phyloP scores from a whole-genome alignment of 2,888 invertebrate species.

The Napeogenes inachia region DNA sequence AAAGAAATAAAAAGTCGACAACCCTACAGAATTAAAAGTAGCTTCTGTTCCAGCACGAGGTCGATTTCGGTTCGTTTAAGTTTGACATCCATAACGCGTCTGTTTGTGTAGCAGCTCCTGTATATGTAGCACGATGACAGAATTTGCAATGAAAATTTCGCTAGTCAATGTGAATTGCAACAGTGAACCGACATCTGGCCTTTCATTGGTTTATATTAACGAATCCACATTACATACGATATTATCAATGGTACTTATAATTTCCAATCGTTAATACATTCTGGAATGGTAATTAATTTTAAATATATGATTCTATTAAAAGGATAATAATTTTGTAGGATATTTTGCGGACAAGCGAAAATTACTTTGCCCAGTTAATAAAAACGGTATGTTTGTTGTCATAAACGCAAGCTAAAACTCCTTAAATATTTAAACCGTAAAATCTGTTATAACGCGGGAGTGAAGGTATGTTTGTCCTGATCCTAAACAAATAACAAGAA shows the following conservation, averaged over 20 bases:
- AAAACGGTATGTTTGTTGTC: slow-evolving; percentile 59
- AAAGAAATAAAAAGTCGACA: slow-evolving; percentile 19
- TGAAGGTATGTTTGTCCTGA: slow-evolving; percentile 64
- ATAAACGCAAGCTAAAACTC: slow-evolving; percentile 60
- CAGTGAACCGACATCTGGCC: slow-evolving; percentile 60
- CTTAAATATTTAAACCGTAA: slow-evolving; percentile 71
- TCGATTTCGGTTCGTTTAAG: slow-evolving; percentile 75
- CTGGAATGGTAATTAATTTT: slow-evolving; percentile 2
- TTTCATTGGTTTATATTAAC: slow-evolving; percentile 42
- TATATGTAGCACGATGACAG: slow-evolving; percentile 62
- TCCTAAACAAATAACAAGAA: slow-evolving; percentile 70
- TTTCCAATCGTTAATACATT: slow-evolving; percentile 18
- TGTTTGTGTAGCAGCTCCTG: slow-evolving; percentile 62
- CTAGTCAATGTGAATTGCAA: slow-evolving; percentile 64
- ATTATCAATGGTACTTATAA: slow-evolving; percentile 25
- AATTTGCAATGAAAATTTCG: slow-evolving; percentile 75
- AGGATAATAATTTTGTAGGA: slow-evolving; percentile 4
- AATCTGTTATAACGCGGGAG: slow-evolving; percentile 65
- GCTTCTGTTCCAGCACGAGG: slow-evolving; percentile 43
- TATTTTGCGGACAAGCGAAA: slow-evolving; percentile 2
- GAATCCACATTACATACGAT: slow-evolving; percentile 27
- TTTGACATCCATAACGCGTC: slow-evolving; percentile 71
- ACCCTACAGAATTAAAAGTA: slow-evolving; percentile 35
- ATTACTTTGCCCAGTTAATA: slow-evolving; percentile 37
- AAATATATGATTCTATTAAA: not conserved